Evolutionary conservation across 2,113 vertebrate genomes (phyloP).

Genomic region (Nothobranchius kuhntae): DNA sequence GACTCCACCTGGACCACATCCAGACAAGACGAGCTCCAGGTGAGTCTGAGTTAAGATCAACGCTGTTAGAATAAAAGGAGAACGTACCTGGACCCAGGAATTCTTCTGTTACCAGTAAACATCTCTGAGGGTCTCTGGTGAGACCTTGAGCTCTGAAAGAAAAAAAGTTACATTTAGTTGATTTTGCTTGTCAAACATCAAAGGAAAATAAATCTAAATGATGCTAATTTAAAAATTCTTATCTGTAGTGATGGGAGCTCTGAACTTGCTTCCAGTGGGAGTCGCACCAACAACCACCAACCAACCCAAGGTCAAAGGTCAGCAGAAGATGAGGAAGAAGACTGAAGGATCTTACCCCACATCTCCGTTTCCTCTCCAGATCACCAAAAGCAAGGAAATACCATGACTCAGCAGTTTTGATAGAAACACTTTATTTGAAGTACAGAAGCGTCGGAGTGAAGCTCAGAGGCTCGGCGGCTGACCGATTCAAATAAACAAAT

Average conservation of each 20-base stretch:
- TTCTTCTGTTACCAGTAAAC: too few species aligned
- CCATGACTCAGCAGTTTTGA: neutral
- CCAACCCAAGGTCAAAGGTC: neutral
- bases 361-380: too few species aligned
- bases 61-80: too few species aligned
- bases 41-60: too few species aligned
- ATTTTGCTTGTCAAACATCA: too few species aligned
- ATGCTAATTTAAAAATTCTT: neutral
- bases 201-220: neutral
- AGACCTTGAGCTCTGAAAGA: too few species aligned
- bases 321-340: neutral
- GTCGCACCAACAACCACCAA: slow-evolving; percentile 22
- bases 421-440: slow-evolving; percentile 63
- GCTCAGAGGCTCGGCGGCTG: slow-evolving; percentile 1
- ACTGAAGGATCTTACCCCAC: neutral
- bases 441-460: slow-evolving; percentile 11
- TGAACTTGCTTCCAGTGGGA: slow-evolving; percentile 46
- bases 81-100: too few species aligned
- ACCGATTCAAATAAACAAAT: neutral
- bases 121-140: too few species aligned
- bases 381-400: too few species aligned
- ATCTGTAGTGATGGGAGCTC: slow-evolving; percentile 30
- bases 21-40: slow-evolving; percentile 33
- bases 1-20: neutral
- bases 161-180: too few species aligned